Conservation (phyloP, 2,797 vertebrate genomes). For the Dallia pectoralis region DNA sequence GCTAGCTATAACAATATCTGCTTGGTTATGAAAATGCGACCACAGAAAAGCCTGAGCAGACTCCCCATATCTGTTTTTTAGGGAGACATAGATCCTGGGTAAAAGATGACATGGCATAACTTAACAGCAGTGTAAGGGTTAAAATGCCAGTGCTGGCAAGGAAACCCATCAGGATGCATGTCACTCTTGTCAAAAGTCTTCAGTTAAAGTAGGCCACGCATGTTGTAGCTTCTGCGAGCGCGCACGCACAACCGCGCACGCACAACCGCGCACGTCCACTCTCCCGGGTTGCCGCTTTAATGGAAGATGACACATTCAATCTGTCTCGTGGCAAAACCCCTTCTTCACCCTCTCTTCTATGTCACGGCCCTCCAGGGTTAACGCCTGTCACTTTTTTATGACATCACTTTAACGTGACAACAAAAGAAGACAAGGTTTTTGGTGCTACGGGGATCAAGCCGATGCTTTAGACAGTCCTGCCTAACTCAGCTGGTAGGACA, state of each 20-base stretch:
- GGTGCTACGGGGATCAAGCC: conserved; percentile 52
- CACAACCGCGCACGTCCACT: conserved; percentile 14
- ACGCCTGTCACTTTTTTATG: conserved; percentile 68
- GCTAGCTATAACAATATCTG: neutral
- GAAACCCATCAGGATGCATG: conserved; percentile 50
- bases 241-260: neutral
- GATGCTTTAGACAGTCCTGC: conserved; percentile 63
- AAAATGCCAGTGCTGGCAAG: conserved; percentile 35
- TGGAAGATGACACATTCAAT: conserved; percentile 84
- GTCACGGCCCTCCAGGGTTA: conserved; percentile 43
- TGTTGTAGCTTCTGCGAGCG: conserved; percentile 20
- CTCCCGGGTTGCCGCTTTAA: conserved; percentile 66
- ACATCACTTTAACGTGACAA: conserved; percentile 79
- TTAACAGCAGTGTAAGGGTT: neutral
- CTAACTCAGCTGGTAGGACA: no score
- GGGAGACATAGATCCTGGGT: no score
- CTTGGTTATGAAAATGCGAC: neutral
- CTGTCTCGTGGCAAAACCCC: conserved; percentile 80
- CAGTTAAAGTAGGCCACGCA: conserved; percentile 70
- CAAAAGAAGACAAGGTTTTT: conserved; percentile 74
- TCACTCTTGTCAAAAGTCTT: conserved; percentile 69
- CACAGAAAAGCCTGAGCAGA: neutral
- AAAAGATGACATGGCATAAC: neutral
- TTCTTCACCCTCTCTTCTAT: conserved; percentile 72
- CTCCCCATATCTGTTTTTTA: no score